Conservation (phyloP, 2,797 vertebrate genomes). For the Neosalanx taihuensis region DNA sequence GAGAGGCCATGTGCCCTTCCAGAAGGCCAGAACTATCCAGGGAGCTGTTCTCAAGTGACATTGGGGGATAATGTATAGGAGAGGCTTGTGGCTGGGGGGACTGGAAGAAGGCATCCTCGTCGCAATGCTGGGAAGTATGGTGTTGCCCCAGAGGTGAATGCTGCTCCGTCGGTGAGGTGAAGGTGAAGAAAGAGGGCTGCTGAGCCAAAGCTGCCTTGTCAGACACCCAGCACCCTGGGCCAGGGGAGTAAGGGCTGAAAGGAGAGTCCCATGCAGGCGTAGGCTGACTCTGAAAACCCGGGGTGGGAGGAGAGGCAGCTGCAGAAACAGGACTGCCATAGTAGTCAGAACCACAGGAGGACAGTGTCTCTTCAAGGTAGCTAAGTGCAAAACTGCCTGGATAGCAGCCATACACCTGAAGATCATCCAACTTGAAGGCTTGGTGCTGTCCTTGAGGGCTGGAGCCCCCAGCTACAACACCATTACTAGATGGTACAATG, state of each 20-base stretch:
- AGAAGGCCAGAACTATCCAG: conserved; percentile 70
- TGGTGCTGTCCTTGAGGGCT: conserved; percentile 67
- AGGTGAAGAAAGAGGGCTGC: conserved; percentile 80
- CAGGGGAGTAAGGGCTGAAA: conserved; percentile 80
- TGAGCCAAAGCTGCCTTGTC: conserved; percentile 79
- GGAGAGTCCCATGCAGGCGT: conserved; percentile 84
- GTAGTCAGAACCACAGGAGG: conserved; percentile 91
- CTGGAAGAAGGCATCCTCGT: conserved; percentile 62
- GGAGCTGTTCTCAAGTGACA: conserved; percentile 71
- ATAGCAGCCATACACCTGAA: conserved; percentile 93
- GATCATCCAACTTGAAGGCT: conserved; percentile 89
- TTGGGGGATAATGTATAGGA: conserved; percentile 67
- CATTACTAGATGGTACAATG: conserved; percentile 47
- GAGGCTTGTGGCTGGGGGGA: conserved; percentile 61
- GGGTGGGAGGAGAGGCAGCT: conserved; percentile 82
- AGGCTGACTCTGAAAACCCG: conserved; percentile 80
- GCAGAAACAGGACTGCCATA: conserved; percentile 88
- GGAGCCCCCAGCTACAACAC: conserved; percentile 46
- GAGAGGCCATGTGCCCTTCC: conserved; percentile 70
- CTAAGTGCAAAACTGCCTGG: conserved; percentile 82
- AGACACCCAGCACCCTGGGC: conserved; percentile 71
- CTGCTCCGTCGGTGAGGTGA: conserved; percentile 63
- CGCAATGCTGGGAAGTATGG: conserved; percentile 56
- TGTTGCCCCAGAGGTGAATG: conserved; percentile 62
- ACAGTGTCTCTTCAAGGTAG: conserved; percentile 88